Percentiles rank a stretch among this genome's conserved stretches.
Evolutionary conservation across 2,113 vertebrate genomes (phyloP).

Genomic region (Tragelaphus buxtoni): DNA sequence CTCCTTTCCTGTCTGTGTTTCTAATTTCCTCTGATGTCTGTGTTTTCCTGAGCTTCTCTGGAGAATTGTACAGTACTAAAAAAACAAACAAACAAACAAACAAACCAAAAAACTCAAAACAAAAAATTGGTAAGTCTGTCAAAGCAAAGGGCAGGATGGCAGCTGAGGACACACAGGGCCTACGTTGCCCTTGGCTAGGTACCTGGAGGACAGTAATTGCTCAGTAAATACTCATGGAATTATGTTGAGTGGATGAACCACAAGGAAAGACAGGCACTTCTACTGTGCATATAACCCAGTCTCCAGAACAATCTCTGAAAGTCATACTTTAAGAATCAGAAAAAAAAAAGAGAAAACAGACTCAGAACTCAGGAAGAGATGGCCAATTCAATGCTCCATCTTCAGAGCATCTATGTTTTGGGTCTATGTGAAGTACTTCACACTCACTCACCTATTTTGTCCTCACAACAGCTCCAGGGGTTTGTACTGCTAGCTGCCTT

Average conservation of each 20-base stretch:
- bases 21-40: fast-evolving
- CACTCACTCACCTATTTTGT: fast-evolving
- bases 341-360: neutral
- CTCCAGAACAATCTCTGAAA: neutral
- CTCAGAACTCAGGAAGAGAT: neutral
- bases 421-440: fast-evolving
- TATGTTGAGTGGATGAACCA: neutral
- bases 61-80: no score
- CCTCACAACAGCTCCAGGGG: neutral
- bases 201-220: neutral
- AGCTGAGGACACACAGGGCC: neutral
- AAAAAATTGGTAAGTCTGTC: neutral
- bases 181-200: neutral
- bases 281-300: neutral
- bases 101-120: neutral
- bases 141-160: neutral
- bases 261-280: neutral
- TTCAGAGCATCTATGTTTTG: fast-evolving
- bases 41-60: neutral
- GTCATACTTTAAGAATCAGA: neutral
- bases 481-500: no score
- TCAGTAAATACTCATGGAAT: neutral
- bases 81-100: neutral
- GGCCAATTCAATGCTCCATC: neutral
- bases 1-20: neutral